phyloP scores from a whole-genome alignment of 2,797 vertebrate genomes.

The Thunnus albacares region DNA sequence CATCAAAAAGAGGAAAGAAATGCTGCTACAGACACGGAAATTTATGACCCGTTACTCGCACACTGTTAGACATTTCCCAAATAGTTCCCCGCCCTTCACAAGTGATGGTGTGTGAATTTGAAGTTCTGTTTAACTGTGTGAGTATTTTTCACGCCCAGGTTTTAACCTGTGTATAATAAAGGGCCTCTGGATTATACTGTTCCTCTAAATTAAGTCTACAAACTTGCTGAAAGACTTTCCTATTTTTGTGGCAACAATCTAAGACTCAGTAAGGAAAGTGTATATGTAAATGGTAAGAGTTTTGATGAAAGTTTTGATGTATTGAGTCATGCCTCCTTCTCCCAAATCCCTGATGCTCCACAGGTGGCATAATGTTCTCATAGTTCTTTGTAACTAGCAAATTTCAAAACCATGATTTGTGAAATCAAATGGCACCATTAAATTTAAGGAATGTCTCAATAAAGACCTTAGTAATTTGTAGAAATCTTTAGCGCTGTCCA shows the following conservation, averaged over 20 bases:
- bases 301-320: not conserved
- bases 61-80: slow-evolving; percentile 68
- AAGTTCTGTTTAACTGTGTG: slow-evolving; percentile 61
- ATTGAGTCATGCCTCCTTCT: not conserved
- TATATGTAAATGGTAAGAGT: not conserved
- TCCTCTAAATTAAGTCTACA: slow-evolving; percentile 11
- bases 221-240: not conserved
- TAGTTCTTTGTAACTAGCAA: not conserved
- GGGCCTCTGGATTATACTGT: slow-evolving; percentile 30
- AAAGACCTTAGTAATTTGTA: too few relatives aligned
- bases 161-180: slow-evolving; percentile 30
- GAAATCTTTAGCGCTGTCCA: too few relatives aligned
- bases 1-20: slow-evolving; percentile 27
- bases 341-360: not conserved
- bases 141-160: slow-evolving; percentile 52
- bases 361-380: too few relatives aligned
- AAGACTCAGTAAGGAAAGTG: not conserved
- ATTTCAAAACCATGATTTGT: not conserved
- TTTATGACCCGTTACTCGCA: slow-evolving; percentile 78
- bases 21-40: slow-evolving; percentile 51
- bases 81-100: slow-evolving; percentile 64
- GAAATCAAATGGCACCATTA: not conserved
- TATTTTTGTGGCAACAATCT: not conserved
- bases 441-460: not conserved
- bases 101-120: slow-evolving; percentile 69